A percentile compares a stretch with the other conserved stretches of the same genome.
These are phyloP conservation scores for Drepana falcataria DNA, from an alignment of 2,888 invertebrate species.

Conservation along the genomic window DNA sequence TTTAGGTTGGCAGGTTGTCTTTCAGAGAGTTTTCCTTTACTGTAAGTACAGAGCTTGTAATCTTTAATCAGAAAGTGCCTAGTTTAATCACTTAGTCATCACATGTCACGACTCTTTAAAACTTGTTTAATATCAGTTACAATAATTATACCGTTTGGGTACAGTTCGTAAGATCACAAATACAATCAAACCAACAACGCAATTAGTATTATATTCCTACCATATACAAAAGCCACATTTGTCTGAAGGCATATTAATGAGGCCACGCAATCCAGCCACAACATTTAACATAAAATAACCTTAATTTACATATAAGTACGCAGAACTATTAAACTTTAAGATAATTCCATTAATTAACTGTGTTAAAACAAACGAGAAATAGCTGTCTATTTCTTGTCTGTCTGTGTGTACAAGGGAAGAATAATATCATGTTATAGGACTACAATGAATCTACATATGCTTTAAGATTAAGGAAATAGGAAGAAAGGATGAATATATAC, in stretches of 20 bases:
- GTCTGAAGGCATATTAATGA: not conserved
- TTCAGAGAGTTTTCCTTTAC: no score
- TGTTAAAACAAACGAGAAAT: not conserved
- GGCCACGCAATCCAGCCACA: not conserved
- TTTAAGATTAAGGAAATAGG: no score
- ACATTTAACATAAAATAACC: not conserved
- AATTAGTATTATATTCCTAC: not conserved
- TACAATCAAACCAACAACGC: not conserved
- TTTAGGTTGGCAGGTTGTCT: no score
- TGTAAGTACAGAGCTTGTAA: no score
- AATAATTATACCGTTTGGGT: no score
- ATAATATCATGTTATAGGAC: not conserved
- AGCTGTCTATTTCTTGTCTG: no score
- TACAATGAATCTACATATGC: not conserved
- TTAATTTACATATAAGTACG: not conserved
- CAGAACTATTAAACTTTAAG: not conserved
- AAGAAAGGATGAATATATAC: no score
- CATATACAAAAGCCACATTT: not conserved
- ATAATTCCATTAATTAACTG: not conserved
- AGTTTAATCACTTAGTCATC: no score
- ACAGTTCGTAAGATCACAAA: not conserved
- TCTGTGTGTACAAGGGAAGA: not conserved
- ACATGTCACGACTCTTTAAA: no score
- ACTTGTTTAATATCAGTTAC: no score
- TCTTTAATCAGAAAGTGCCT: no score